phyloP scores from a whole-genome alignment of 2,113 vertebrate genomes.

The Micronycteris hirsuta region DNA sequence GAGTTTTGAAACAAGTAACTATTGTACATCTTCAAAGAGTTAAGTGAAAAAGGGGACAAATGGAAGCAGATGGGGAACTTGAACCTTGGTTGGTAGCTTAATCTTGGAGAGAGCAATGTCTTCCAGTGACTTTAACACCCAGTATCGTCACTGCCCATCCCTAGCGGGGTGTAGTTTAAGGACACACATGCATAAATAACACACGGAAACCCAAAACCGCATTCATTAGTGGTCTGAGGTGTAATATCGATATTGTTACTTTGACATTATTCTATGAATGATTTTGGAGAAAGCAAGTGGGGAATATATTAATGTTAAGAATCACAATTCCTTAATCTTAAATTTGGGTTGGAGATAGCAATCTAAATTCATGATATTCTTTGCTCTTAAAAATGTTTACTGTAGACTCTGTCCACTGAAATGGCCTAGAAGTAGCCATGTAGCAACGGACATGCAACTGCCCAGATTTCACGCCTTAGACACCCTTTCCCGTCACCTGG shows the following conservation, averaged over 20 bases:
- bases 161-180: neutral
- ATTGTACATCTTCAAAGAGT: neutral
- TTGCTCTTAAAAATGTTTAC: neutral
- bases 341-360: neutral
- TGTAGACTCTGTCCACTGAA: neutral
- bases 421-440: neutral
- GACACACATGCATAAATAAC: neutral
- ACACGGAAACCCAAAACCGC: neutral
- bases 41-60: neutral
- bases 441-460: no score
- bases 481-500: neutral
- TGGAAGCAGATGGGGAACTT: neutral
- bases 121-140: neutral
- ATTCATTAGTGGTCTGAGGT: neutral
- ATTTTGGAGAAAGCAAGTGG: neutral
- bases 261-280: neutral
- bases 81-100: neutral
- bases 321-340: neutral
- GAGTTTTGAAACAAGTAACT: neutral
- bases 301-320: neutral
- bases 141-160: neutral
- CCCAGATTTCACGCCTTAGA: neutral
- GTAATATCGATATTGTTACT: neutral
- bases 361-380: neutral
- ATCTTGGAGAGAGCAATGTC: neutral